Conservation (phyloP, 2,888 invertebrate genomes). For the Xestia sexstrigata region DNA sequence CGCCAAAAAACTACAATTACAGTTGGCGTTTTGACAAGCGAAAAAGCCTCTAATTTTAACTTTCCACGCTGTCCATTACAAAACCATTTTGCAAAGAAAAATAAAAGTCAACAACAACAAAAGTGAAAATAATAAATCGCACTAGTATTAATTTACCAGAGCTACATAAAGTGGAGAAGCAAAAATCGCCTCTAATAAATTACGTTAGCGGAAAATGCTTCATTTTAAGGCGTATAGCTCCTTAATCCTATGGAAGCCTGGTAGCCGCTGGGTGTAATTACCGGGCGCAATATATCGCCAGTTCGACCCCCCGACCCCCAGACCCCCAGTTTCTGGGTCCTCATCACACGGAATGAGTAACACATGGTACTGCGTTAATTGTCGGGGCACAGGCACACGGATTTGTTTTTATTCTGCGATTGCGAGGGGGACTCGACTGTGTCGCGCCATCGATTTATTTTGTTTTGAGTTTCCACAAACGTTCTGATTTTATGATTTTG, state of each 20-base stretch:
- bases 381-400: slow-evolving; percentile 79
- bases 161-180: slow-evolving; percentile 71
- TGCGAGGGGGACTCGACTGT: slow-evolving; percentile 70
- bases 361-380: slow-evolving; percentile 88
- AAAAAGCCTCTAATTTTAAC: slow-evolving; percentile 16
- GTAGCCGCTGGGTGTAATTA: slow-evolving; percentile 86
- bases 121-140: slow-evolving; percentile 62
- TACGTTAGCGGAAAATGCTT: slow-evolving; percentile 80
- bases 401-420: slow-evolving; percentile 85
- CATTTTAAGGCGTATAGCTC: slow-evolving; percentile 84
- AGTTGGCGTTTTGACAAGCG: slow-evolving; percentile 1
- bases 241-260: slow-evolving; percentile 84
- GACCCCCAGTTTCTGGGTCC: slow-evolving; percentile 70
- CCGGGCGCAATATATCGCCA: slow-evolving; percentile 84
- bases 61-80: slow-evolving; percentile 36
- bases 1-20: background rate
- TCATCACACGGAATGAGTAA: slow-evolving; percentile 84
- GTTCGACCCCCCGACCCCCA: slow-evolving; percentile 71
- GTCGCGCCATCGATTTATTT: slow-evolving; percentile 68
- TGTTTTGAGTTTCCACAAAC: slow-evolving; percentile 54
- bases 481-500: slow-evolving; percentile 54
- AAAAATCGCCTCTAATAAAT: slow-evolving; percentile 80
- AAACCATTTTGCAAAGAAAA: slow-evolving; percentile 29
- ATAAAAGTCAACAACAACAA: slow-evolving; percentile 56
- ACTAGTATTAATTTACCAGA: slow-evolving; percentile 70